These are phyloP conservation scores for Pandemis heparana DNA, from an alignment of 2,888 invertebrate genomes.

Conservation along the genomic window DNA sequence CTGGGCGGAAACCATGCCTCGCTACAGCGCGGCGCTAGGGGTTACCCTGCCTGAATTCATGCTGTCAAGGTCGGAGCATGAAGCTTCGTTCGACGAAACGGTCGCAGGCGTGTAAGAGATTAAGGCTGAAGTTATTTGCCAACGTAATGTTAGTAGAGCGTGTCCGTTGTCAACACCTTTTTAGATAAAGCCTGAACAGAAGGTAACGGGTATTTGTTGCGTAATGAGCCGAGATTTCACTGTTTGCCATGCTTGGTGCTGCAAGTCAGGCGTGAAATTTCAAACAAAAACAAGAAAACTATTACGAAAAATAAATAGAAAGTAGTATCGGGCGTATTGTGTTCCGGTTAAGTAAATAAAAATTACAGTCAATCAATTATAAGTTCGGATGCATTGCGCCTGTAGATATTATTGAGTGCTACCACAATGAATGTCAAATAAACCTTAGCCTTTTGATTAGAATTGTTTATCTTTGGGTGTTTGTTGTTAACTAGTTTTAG, in stretches of 20 bases:
- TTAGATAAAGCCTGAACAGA: slow-evolving; percentile 69
- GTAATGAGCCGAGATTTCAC: slow-evolving; percentile 76
- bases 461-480: slow-evolving; percentile 49
- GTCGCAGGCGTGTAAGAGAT: slow-evolving; percentile 76
- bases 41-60: slow-evolving; percentile 89
- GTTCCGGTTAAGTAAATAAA: slow-evolving; percentile 8
- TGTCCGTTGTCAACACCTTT: slow-evolving; percentile 73
- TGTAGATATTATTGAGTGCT: slow-evolving; percentile 3
- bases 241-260: slow-evolving; percentile 50
- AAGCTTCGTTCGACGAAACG: slow-evolving; percentile 87
- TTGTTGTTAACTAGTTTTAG: slow-evolving; percentile 83
- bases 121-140: slow-evolving; percentile 65
- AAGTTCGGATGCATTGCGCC: not conserved
- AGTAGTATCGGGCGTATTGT: slow-evolving; percentile 44
- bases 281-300: slow-evolving; percentile 52
- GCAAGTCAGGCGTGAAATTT: slow-evolving; percentile 52
- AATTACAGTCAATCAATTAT: slow-evolving; percentile 4
- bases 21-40: slow-evolving; percentile 87
- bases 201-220: slow-evolving; percentile 72
- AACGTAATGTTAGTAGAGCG: slow-evolving; percentile 77
- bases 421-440: slow-evolving; percentile 5
- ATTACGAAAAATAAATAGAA: slow-evolving; percentile 48
- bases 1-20: slow-evolving; percentile 88
- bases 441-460: slow-evolving; percentile 10
- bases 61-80: slow-evolving; percentile 88